phyloP scores from a whole-genome alignment of 2,888 invertebrate genomes.

The Troglohyphantes excavatus region DNA sequence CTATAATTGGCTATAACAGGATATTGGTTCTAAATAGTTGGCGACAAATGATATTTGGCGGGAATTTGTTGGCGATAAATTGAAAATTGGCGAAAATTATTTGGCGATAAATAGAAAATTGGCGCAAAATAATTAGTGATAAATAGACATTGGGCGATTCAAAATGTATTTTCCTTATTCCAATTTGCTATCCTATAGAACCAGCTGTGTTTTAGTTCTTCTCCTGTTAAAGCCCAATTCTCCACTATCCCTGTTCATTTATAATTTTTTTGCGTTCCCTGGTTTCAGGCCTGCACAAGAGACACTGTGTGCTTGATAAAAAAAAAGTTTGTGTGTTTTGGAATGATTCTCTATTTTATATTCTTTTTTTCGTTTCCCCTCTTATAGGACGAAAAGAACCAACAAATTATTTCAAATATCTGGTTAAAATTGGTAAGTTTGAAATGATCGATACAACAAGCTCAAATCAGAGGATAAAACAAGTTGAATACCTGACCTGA shows the following conservation, averaged over 20 bases:
- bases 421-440: constrained; percentile 97
- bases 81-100: too few species aligned
- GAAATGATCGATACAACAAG: constrained; percentile 68
- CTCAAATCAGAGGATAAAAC: constrained; percentile 77
- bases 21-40: too few species aligned
- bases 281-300: constrained; percentile 79
- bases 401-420: constrained; percentile 97
- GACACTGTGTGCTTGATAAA: constrained; percentile 77
- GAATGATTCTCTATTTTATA: constrained; percentile 83
- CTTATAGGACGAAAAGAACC: constrained; percentile 97
- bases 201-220: constrained; percentile 77
- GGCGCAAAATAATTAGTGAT: too few species aligned
- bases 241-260: constrained; percentile 77
- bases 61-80: too few species aligned
- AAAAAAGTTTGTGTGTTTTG: constrained; percentile 78
- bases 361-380: constrained; percentile 88
- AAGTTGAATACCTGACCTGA: constrained; percentile 77
- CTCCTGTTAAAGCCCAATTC: constrained; percentile 62
- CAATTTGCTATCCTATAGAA: constrained; percentile 62
- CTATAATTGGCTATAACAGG: too few species aligned
- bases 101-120: too few species aligned
- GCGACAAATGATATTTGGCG: too few species aligned
- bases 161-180: constrained; percentile 14
- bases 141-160: too few species aligned
- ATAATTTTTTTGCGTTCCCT: constrained; percentile 77